Evolutionary conservation across 2,888 invertebrate genomes (phyloP).

Genomic region (Meliscaeva auricollis): DNA sequence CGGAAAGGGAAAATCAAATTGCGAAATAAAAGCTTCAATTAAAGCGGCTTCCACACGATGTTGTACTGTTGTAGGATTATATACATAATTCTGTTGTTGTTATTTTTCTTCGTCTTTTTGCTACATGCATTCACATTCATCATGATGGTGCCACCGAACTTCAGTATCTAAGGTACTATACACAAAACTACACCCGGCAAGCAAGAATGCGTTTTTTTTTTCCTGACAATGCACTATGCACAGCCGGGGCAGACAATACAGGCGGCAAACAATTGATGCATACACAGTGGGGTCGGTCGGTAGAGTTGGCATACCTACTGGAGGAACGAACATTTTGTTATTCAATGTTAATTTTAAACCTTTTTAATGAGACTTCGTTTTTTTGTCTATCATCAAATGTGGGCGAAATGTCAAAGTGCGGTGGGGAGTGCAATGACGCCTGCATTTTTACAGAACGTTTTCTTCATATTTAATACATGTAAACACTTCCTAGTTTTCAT

Average conservation of each 20-base stretch:
- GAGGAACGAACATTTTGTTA: too few species aligned
- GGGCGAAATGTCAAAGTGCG: too few species aligned
- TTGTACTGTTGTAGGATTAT: conserved; percentile 39
- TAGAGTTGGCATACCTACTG: background rate
- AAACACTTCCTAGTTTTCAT: too few species aligned
- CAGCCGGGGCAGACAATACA: conserved; percentile 45
- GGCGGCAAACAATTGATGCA: conserved; percentile 20
- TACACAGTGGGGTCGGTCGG: conserved; percentile 44
- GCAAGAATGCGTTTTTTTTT: conserved; percentile 52
- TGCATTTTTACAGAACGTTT: too few species aligned
- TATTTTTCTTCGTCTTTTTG: conserved; percentile 20
- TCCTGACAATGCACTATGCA: conserved; percentile 17
- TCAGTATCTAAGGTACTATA: conserved; percentile 14
- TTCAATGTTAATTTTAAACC: too few species aligned
- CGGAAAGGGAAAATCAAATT: conserved; percentile 45
- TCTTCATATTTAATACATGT: too few species aligned
- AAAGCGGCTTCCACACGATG: conserved; percentile 49
- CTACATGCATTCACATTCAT: conserved; percentile 36
- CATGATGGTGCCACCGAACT: conserved; percentile 61
- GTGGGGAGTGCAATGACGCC: too few species aligned
- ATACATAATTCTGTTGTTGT: background rate
- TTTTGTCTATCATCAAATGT: too few species aligned
- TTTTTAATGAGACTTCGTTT: too few species aligned
- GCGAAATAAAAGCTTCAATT: conserved; percentile 62
- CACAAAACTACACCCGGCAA: conserved; percentile 13